Conservation (phyloP, 2,797 vertebrate genomes). For the Tragelaphus eurycerus region DNA sequence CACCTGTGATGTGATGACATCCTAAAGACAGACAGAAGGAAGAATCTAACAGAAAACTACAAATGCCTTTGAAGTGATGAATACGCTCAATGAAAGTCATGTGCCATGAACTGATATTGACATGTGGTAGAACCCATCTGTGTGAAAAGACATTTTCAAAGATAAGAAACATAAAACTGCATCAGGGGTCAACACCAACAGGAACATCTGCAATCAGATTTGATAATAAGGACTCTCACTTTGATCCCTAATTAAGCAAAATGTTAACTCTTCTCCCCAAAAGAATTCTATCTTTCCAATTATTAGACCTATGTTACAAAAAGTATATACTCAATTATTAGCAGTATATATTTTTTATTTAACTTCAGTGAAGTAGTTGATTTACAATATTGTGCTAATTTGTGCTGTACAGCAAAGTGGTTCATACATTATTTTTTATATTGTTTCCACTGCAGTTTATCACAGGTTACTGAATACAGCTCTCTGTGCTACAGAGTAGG, state of each 20-base stretch:
- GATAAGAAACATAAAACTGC: background rate
- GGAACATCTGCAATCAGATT: background rate
- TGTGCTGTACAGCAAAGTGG: background rate
- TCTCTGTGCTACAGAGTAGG: background rate
- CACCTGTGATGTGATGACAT: background rate
- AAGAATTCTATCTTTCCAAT: background rate
- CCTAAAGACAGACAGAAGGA: background rate
- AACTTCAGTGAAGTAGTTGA: background rate
- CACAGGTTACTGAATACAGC: background rate
- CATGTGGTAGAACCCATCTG: background rate
- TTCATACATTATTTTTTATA: background rate
- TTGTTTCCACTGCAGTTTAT: background rate
- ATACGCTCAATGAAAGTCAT: background rate
- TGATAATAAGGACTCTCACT: background rate
- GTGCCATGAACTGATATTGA: rapidly evolving
- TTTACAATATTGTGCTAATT: background rate
- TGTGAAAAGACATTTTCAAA: background rate
- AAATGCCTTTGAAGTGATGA: background rate
- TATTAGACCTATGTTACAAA: background rate
- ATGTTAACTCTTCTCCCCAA: background rate
- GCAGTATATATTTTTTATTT: background rate
- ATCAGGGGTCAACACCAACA: background rate
- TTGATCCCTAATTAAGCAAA: background rate
- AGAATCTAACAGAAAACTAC: background rate
- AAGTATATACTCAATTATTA: background rate